Percentiles rank a stretch among this genome's conserved stretches.
These are phyloP conservation scores for Dipodomys spectabilis DNA, from an alignment of 2,113 vertebrate species.

Conservation along the genomic window DNA sequence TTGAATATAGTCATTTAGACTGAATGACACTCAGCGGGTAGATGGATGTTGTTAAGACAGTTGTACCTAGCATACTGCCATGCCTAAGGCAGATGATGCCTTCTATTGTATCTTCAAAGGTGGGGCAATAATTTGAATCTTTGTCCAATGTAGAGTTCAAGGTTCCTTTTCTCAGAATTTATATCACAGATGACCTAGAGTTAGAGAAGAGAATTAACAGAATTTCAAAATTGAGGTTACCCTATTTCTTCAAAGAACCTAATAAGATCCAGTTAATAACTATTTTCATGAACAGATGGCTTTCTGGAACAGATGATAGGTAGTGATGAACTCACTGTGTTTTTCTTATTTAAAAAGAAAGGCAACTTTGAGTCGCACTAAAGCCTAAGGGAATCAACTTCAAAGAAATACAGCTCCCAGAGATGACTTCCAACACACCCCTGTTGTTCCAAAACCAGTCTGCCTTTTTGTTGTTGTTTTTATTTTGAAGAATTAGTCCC, in stretches of 20 bases:
- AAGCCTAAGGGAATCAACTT: not conserved
- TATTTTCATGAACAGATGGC: constrained; percentile 32
- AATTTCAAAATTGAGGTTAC: constrained; percentile 28
- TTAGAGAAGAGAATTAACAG: not conserved
- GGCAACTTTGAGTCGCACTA: constrained; percentile 8
- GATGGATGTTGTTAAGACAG: not conserved
- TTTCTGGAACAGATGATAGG: not conserved
- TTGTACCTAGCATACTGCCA: not conserved
- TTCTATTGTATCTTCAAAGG: constrained; percentile 51
- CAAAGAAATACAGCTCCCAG: not conserved
- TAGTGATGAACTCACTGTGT: not conserved
- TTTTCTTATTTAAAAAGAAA: not conserved
- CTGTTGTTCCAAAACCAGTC: not conserved
- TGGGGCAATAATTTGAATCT: not conserved
- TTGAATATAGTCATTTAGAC: not conserved
- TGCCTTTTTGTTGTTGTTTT: not conserved
- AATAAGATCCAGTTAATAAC: constrained; percentile 21
- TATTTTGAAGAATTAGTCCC: constrained; percentile 16
- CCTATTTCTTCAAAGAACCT: constrained; percentile 44
- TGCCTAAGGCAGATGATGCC: not conserved
- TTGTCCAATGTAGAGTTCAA: not conserved
- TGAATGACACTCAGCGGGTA: too few relatives aligned
- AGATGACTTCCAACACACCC: not conserved
- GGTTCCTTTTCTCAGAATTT: constrained; percentile 46
- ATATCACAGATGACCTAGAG: not conserved